Base-by-base conservation (phyloP, 2,888 invertebrate genomes). In the Yponomeuta malinellus region DNA sequence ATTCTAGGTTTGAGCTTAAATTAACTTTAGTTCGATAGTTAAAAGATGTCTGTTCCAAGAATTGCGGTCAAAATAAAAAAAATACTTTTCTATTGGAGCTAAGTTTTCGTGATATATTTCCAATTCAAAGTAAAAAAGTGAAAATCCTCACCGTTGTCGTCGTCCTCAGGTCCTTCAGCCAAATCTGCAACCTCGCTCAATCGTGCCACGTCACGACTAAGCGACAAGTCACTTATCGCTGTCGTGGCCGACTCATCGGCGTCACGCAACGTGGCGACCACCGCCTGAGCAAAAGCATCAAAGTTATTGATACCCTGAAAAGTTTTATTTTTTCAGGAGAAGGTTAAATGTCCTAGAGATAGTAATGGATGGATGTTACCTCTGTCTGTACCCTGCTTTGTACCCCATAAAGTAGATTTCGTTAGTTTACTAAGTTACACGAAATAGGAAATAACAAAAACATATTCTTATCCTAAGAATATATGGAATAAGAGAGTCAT, bases 151-250 rank as follows among this genome's bases (percentile, higher is more conserved):
- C 95, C 95, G 88, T 94, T 94, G 84, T 95, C 95, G 80, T 95
- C 95, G 72, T 95, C 95, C 86, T 95, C 95, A 71, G 95, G 95
- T 70, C 95, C 95, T 82, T 95, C 95, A 74, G 93, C 94, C 81
- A 95, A 86, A 82, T 95, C 95, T 43, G 95, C 95, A 74, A 95
- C 92, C 85, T 96, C 95, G 83, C 95, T 95, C 72, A 95, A 92
- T 71, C 95, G 93, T 77, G 95, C 95, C 75, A 95, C 94, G 81
- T 95, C 95, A 71, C 95, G 94, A 73, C 95, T 95, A 67, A 95
- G 79, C 0, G 91, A 91, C 31, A 90, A 76, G 79, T 94, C 94
- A 81, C 93, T 94, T 77, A 90, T 81, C 48, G 88, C 89, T 12
- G 89, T 90, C 2, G 89, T 88, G 8, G 88, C 89, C 23, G 93